A percentile compares a stretch with the other conserved stretches of the same genome.
These are phyloP conservation scores for Torymus texanus DNA, from an alignment of 2,888 invertebrate genomes.

Conservation along the genomic window DNA sequence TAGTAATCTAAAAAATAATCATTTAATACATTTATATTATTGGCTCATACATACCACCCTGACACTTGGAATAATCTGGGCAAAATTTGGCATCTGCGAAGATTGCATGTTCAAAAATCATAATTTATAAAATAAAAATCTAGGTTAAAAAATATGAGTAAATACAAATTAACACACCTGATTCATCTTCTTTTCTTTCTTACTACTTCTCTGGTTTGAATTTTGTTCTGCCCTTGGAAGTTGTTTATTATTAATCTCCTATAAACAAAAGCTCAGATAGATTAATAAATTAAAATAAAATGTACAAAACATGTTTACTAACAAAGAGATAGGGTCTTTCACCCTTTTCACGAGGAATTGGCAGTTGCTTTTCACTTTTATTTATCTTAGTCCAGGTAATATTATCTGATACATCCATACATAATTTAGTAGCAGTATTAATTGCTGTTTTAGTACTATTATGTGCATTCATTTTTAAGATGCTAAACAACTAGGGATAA, in stretches of 20 bases:
- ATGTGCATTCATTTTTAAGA: neutral
- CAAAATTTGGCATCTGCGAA: neutral
- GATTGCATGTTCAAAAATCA: too few relatives aligned
- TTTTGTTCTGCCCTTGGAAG: too few relatives aligned
- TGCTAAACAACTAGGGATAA: neutral
- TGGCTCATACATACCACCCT: conserved; percentile 33
- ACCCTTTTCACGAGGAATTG: conserved; percentile 2
- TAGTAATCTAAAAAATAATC: too few relatives aligned
- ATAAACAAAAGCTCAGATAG: neutral
- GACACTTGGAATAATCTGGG: conserved; percentile 4
- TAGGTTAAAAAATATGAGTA: too few relatives aligned
- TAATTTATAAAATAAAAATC: too few relatives aligned
- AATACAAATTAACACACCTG: too few relatives aligned
- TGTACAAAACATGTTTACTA: neutral
- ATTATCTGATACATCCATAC: neutral
- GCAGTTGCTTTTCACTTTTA: neutral
- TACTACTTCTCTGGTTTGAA: too few relatives aligned
- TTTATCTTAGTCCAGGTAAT: neutral
- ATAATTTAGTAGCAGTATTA: neutral
- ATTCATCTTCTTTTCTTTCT: too few relatives aligned
- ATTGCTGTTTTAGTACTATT: conserved; percentile 10
- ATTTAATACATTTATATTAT: too few relatives aligned
- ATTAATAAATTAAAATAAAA: conserved; percentile 9
- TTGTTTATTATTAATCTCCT: too few relatives aligned
- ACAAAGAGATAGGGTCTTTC: conserved; percentile 16